Evolutionary conservation across 2,888 invertebrate species (phyloP).

Genomic region (Galeruca laticollis): DNA sequence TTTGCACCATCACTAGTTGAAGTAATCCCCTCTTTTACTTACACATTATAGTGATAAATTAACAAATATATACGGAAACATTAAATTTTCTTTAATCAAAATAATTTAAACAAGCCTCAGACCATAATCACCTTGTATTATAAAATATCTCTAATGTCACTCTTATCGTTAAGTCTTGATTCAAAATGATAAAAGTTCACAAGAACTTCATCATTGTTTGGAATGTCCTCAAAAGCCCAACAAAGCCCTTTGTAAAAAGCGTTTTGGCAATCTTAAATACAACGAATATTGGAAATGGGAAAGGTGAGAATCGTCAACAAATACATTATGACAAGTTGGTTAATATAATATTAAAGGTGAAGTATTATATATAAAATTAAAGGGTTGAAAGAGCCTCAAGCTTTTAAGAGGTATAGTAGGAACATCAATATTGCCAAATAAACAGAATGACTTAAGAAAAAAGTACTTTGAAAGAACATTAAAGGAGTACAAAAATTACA

Average conservation of each 20-base stretch:
- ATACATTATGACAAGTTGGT: neutral
- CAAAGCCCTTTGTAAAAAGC: neutral
- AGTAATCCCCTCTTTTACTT: too few species aligned
- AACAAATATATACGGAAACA: too few species aligned
- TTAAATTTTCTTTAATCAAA: too few species aligned
- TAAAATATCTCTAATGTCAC: constrained; percentile 3
- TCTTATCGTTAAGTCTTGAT: neutral
- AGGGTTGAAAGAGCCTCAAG: too few species aligned
- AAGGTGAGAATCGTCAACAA: neutral
- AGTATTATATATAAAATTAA: too few species aligned
- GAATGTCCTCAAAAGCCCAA: constrained; percentile 2
- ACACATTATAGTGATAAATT: too few species aligned
- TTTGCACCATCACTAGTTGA: too few species aligned
- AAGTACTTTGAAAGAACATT: too few species aligned
- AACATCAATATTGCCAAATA: too few species aligned
- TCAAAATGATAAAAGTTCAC: constrained; percentile 1
- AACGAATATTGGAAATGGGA: neutral
- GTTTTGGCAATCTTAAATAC: neutral
- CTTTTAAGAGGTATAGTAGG: too few species aligned
- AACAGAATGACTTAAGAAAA: too few species aligned
- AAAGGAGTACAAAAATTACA: too few species aligned
- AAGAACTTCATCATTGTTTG: constrained; percentile 3
- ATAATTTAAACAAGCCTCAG: neutral
- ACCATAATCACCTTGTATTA: neutral
- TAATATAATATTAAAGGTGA: neutral